Evolutionary conservation across 2,797 vertebrate species (phyloP).

Genomic region (Hoplostethus mediterraneus): DNA sequence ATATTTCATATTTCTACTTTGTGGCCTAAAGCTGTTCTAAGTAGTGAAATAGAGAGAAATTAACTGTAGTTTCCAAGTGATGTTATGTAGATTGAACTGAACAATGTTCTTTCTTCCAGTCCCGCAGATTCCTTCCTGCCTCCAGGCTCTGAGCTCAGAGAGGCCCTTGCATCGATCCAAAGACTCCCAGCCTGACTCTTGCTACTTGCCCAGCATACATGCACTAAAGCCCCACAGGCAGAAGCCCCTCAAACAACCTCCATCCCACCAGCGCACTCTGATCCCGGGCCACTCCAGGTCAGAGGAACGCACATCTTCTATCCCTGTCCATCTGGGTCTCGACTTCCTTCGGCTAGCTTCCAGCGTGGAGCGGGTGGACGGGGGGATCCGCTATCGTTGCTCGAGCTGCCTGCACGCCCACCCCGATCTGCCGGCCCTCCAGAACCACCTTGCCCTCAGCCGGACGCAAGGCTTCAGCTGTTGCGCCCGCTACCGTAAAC

Average conservation of each 20-base stretch:
- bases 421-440: conserved; percentile 12
- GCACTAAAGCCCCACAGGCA: background rate
- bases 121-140: background rate
- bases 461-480: conserved; percentile 22
- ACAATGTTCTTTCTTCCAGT: background rate
- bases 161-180: background rate
- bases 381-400: background rate
- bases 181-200: too few species aligned
- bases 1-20: conserved; percentile 31
- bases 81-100: conserved; percentile 1
- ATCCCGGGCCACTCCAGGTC: background rate
- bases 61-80: conserved; percentile 23
- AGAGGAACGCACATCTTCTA: background rate
- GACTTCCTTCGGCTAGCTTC: conserved; percentile 18
- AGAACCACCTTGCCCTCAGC: conserved; percentile 28
- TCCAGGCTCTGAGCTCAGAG: background rate
- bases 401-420: conserved; percentile 12
- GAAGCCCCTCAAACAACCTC: background rate
- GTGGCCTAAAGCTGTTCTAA: conserved; percentile 33
- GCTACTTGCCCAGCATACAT: background rate
- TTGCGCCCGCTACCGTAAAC: conserved; percentile 12
- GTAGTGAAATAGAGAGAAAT: conserved; percentile 20
- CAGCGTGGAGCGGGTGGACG: conserved; percentile 7
- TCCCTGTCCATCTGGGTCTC: conserved; percentile 10
- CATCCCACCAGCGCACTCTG: background rate